Conservation (phyloP, 2,113 vertebrate species). For the Micronycteris hirsuta region DNA sequence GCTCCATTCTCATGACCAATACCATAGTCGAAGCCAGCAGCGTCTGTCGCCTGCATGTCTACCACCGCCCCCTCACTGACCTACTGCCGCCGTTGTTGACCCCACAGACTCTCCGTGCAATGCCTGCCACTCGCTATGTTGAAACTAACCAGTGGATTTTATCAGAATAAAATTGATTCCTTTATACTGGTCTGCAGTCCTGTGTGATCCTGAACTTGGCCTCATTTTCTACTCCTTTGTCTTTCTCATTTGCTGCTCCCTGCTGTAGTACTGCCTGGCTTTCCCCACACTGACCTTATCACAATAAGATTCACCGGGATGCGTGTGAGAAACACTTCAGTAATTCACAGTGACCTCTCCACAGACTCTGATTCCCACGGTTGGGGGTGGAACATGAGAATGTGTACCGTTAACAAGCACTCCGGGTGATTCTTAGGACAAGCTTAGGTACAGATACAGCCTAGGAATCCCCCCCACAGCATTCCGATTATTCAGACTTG, state of each 20-base stretch:
- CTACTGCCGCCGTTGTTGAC: neutral
- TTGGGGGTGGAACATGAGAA: neutral
- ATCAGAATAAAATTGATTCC: neutral
- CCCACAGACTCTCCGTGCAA: neutral
- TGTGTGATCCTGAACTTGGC: neutral
- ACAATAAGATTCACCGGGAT: neutral
- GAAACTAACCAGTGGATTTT: neutral
- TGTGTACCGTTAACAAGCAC: neutral
- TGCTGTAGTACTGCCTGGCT: neutral
- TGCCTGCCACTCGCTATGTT: neutral
- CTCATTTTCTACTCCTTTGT: neutral
- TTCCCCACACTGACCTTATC: neutral
- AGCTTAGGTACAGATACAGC: neutral
- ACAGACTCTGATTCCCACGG: neutral
- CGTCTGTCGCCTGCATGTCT: neutral
- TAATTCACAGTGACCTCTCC: neutral
- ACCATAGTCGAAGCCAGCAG: neutral
- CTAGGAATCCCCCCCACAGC: neutral
- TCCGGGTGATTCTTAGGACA: neutral
- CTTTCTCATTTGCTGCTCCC: neutral
- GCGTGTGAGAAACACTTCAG: neutral
- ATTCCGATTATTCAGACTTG: neutral
- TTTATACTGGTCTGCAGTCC: neutral
- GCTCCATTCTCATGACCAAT: neutral
- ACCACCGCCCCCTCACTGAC: neutral